Evolutionary conservation across 2,888 invertebrate genomes (phyloP), one percentile per base, ranked within the genome.

Genomic region (Dromius quadrimaculatus): DNA sequence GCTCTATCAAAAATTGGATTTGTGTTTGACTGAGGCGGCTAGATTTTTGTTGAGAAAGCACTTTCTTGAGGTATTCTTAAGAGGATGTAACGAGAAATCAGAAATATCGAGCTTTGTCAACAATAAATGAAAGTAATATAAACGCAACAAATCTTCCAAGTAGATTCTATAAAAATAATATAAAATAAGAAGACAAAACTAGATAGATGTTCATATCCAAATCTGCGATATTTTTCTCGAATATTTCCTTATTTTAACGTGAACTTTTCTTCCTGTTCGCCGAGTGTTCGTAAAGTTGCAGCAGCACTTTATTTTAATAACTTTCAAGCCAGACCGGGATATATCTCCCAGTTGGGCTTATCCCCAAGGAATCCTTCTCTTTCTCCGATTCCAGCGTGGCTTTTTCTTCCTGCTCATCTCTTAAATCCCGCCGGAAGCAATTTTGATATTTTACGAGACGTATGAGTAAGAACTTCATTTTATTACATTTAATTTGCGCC

Each of bases 251-350:
- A 63, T 63, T 41, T n/a, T 63, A 63, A 63, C 63, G 38, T 63
- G 38, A 32, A 63, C 63, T 43, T 43, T 63, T 63, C 43, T 43
- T 28, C 50, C 50, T 54, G 50, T 54, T 54, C 41, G 41, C 15
- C 15, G 41, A 41, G 41, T 47, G n/a, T 47, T 47, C 34, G 59
- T 20, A 36, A 59, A 59, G 59, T 59, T 59, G 41, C 62, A 62
- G 62, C 41, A 59, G 68, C 68, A 59, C 68, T 68, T 68, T 68
- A 68, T 68, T 68, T 68, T 68, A 68, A 68, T 68, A 68, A 68
- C 68, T 68, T 68, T 68, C 59, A 68, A 68, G 68, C 45, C 68
- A 59, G 32, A 54, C 50, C 15, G 50, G 68, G 59, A 68, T 59
- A 59, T 68, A 68, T 68, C 41, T 68, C 68, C 45, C 45, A 45